Conservation (phyloP, 2,113 vertebrate species). For the Leptosomus discolor region DNA sequence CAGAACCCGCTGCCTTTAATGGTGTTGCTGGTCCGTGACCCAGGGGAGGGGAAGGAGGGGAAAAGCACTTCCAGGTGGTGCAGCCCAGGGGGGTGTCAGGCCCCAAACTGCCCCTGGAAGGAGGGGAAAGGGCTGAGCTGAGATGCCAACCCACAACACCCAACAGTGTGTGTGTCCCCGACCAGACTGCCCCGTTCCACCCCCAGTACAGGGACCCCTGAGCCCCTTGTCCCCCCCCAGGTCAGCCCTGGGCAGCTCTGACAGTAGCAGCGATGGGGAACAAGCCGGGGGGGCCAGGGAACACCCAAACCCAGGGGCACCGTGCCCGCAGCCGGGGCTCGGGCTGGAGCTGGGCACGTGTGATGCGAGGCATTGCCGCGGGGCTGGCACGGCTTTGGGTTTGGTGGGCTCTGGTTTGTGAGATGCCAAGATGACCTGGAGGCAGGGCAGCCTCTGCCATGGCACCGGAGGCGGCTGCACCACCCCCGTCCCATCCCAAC, state of each 20-base stretch:
- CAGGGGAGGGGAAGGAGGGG: background rate
- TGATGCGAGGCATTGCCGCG: background rate
- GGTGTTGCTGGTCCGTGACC: accelerated
- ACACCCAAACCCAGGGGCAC: background rate
- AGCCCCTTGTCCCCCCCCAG: accelerated
- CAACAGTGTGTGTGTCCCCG: accelerated
- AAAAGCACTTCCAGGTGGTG: accelerated
- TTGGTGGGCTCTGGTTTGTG: background rate
- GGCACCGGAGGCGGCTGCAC: background rate
- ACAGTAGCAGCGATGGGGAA: background rate
- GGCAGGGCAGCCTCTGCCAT: background rate
- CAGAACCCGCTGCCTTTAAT: background rate
- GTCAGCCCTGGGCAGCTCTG: background rate
- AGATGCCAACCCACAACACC: accelerated
- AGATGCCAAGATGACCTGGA: accelerated
- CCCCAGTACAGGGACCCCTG: accelerated
- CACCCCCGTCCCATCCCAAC: accelerated
- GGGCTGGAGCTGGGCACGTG: background rate
- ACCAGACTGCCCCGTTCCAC: background rate
- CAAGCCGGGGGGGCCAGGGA: no score
- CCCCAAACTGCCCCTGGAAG: background rate
- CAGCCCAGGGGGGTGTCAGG: accelerated
- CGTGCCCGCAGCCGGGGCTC: background rate
- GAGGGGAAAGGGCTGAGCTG: background rate
- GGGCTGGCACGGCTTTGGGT: accelerated